Base-by-base conservation (phyloP, 2,113 vertebrate genomes). In the Embiotoca jacksoni region DNA sequence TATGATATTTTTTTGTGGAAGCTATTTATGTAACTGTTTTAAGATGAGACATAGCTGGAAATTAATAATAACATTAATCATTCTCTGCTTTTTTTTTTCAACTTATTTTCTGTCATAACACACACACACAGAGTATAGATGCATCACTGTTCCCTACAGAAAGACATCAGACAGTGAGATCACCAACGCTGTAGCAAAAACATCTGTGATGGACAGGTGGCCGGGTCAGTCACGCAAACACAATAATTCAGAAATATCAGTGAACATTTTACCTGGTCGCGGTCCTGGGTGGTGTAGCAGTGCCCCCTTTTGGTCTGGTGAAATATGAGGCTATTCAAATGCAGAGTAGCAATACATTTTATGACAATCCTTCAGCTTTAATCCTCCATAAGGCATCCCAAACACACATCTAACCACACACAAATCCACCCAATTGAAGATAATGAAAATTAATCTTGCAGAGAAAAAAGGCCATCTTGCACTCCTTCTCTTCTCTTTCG, bases 231-330 rank as follows among this genome's bases (percentile, higher is more conserved):
- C 44, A 50, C 23, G 57, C 60, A 54, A 44, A 57, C 16, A 54
- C 47, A 73, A 35, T 50, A 23, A 78, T 62, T 68, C 58, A 67
- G n/a, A 72, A 67, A 68, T 23, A 49, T 68, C 15, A 14, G 11
- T 77, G 10, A 74, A 66, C 13, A 30, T 65, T 85, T 86, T 23
- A 71, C 16, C n/a, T 69, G 31, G 10, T 62, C 1, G 2, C 47
- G 49, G 13, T 46, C 36, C 72, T 74, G 39, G 78, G 75, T 82
- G 63, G 62, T 39, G 62, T 52, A 76, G 55, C 55, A 84, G 53
- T 76, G 87, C 83, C 87, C 79, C 72, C 83, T 88, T 36, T 90
- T 86, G 85, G 74, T 80, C 4, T 59, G 23, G 30, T 60, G 10
- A 58, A 32, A 70, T 56, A 39, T 41, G 1, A 67, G 33, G 39